These are phyloP conservation scores for Akabosia matsudoensis DNA, from an alignment of 1,140 invertebrate species.

Conservation along the genomic window DNA sequence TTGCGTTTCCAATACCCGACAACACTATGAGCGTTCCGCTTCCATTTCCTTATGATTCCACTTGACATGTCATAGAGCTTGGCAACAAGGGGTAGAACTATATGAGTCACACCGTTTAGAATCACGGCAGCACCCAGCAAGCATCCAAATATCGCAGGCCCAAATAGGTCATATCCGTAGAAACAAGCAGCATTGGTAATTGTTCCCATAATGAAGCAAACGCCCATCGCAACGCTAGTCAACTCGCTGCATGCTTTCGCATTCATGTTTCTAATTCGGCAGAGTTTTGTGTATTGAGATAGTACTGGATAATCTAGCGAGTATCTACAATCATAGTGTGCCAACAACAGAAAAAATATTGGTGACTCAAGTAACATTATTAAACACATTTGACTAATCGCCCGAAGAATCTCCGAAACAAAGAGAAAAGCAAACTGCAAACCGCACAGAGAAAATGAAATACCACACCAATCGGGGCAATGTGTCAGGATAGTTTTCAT, in stretches of 20 bases:
- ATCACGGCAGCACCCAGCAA: neutral
- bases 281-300: neutral
- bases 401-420: neutral
- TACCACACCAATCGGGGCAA: neutral
- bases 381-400: neutral
- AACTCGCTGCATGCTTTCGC: neutral
- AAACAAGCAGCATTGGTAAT: neutral
- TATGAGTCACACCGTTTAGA: neutral
- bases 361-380: neutral
- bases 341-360: neutral
- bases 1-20: neutral
- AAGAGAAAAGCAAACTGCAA: neutral
- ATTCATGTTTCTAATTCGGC: neutral
- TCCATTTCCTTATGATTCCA: neutral
- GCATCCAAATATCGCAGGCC: neutral
- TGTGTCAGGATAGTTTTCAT: neutral
- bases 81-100: neutral
- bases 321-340: neutral
- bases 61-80: neutral
- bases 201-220: neutral
- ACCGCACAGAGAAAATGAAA: neutral
- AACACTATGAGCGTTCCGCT: neutral
- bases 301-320: neutral
- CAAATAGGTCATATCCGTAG: neutral
- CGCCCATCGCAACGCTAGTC: neutral